phyloP scores from a whole-genome alignment of 2,888 invertebrate species.

The Eristalinus sepulchralis region DNA sequence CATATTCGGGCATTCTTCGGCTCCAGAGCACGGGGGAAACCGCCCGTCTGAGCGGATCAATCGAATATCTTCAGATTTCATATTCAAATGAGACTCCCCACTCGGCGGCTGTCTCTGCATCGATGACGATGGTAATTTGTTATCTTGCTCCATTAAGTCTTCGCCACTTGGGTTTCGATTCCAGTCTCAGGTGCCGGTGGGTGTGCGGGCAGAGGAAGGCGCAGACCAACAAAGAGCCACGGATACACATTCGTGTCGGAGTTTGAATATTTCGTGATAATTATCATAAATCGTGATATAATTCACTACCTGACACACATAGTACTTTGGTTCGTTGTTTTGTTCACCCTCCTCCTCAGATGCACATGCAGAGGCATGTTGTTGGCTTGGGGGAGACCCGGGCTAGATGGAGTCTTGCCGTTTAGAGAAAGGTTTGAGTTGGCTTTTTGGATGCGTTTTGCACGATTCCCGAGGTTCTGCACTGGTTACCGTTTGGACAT shows the following conservation, averaged over 20 bases:
- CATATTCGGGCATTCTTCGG: neutral
- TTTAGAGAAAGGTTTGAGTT: conserved; percentile 18
- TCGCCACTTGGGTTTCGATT: neutral
- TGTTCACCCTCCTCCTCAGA: neutral
- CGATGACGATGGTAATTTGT: conserved; percentile 50
- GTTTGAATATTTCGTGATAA: conserved; percentile 57
- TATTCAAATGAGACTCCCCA: conserved; percentile 47
- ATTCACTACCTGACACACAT: conserved; percentile 58
- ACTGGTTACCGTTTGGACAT: conserved; percentile 31
- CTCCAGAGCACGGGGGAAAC: neutral
- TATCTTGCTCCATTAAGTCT: conserved; percentile 58
- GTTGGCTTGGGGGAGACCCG: neutral
- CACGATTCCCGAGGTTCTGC: conserved; percentile 35
- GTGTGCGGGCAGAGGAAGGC: neutral
- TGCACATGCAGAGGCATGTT: neutral
- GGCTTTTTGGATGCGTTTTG: conserved; percentile 27
- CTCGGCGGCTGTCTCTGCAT: conserved; percentile 22
- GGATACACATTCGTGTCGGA: conserved; percentile 12
- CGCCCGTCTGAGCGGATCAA: conserved; percentile 35
- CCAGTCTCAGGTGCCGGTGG: neutral
- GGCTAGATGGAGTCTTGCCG: conserved; percentile 7
- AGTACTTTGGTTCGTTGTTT: conserved; percentile 18
- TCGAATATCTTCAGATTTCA: conserved; percentile 43
- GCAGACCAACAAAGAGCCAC: conserved; percentile 9
- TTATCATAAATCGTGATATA: conserved; percentile 64